Base-by-base conservation (phyloP, 1,140 invertebrate species). In the Zaprionus kolodkinae region DNA sequence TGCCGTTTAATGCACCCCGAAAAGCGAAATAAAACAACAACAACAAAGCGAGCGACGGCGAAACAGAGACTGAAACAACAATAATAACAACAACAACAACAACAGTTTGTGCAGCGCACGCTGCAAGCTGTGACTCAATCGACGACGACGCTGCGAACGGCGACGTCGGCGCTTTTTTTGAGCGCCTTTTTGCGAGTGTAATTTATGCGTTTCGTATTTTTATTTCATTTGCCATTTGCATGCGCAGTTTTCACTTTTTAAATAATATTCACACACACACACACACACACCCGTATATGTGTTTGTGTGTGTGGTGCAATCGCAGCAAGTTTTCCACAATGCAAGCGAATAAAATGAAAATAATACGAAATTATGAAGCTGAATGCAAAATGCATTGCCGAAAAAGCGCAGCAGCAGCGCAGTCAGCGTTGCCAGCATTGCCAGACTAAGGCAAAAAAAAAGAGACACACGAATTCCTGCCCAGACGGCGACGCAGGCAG, bases 1-100 rank as follows among this genome's bases (percentile, higher is more conserved):
- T 88, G 85, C 85, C 81, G 85, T 88, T 88, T 89, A 88, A 89
- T 88, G 84, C 85, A 89, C 85, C 85, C 81, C 55, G 73, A 88
- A 85, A 85, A 83, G 35, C 33, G 25, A 75, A 75, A 70, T 36
- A 64, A 74, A 76, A 72, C 50, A 76, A 76, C 52, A 76, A 76
- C 52, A 68, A 70, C 30, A 68, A 15, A 43, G 17, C 57, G 35
- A 35, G 33, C 6, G 33, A 30, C 33, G 40, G 15, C 40, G 40
- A 45, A 45, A 45, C 63, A 72, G 33, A 38, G 27, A 84, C 60
- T 60, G 78, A 75, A 68, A 73, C 33, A 67, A n/a, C n/a, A n/a
- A n/a, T n/a, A n/a, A 56, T 66, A 66, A 68, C 21, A 62, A 74
- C 38, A 56, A 21, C 66, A 66, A 68, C 30, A 63, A 75, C 25